Evolutionary conservation across 1,140 invertebrate species (phyloP), one percentile per base, ranked within the genome.

Genomic region (Eriocheir sinensis): DNA sequence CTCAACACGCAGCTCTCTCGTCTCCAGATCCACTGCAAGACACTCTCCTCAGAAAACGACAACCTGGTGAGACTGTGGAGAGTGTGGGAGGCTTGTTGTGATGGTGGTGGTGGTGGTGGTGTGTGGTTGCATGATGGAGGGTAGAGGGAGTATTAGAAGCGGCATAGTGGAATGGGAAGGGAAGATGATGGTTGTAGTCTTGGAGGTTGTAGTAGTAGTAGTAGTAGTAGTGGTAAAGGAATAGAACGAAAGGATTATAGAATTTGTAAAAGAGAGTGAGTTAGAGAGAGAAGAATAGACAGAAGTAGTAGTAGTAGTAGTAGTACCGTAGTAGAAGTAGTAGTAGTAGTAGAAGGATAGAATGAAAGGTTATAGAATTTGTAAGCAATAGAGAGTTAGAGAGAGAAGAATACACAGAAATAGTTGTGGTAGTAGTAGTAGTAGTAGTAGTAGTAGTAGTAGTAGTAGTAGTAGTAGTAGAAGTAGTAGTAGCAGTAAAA

Each of bases 91-190:
- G 34, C 32, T 81, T 3, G 40, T 34, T 3, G 34, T 72, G 34
- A 8, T 96, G 93, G 96, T 96, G 94, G 96, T 97, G 94, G 96
- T 97, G 38, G 96, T 96, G 94, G 96, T 96, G 86, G 96, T 83
- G 12, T 83, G n/a, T 83, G 30, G 30, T 53, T 15, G 4, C 4
- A 48, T 48, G 44, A 15, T 6, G 44, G 44, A 6, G 44, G n/a
- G n/a, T n/a, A n/a, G n/a, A n/a, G n/a, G n/a, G n/a, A n/a, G n/a
- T n/a, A n/a, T n/a, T n/a, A n/a, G n/a, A n/a, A n/a, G n/a, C n/a
- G n/a, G n/a, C n/a, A n/a, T n/a, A n/a, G n/a, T n/a, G n/a, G n/a
- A n/a, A n/a, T n/a, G n/a, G n/a, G n/a, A n/a, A n/a, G n/a, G n/a
- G n/a, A n/a, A n/a, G n/a, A n/a, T n/a, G 15, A 15, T 48, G 44